phyloP scores from a whole-genome alignment of 2,113 vertebrate genomes.

The Pipra filicauda region DNA sequence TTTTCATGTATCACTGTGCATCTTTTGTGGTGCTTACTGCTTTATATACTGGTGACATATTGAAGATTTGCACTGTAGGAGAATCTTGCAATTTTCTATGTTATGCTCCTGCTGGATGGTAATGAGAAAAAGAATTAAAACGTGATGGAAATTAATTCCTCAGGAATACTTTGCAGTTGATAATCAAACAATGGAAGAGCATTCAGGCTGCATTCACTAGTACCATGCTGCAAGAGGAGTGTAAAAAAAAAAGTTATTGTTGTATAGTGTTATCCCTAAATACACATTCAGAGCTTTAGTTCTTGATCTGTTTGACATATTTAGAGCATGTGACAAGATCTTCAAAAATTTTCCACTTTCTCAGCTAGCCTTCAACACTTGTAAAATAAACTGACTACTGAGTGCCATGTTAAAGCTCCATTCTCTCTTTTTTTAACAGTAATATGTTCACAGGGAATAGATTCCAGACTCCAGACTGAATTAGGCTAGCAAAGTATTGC shows the following conservation, averaged over 20 bases:
- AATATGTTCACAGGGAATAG: conserved; percentile 40
- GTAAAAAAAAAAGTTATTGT: conserved; percentile 20
- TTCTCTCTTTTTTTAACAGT: conserved; percentile 55
- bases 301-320: conserved; percentile 54
- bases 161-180: background rate
- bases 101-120: background rate
- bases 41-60: background rate
- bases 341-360: conserved; percentile 57
- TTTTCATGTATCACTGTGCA: background rate
- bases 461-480: conserved; percentile 32
- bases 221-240: background rate
- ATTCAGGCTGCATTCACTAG: background rate
- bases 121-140: background rate
- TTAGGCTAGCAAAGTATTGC: conserved; percentile 28
- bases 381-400: conserved; percentile 57
- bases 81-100: background rate
- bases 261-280: background rate
- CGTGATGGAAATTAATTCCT: background rate
- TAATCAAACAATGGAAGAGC: background rate
- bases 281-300: background rate
- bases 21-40: background rate
- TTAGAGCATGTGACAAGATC: conserved; percentile 60
- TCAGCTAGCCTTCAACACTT: conserved; percentile 65
- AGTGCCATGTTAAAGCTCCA: conserved; percentile 48
- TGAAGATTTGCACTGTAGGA: background rate